phyloP scores from a whole-genome alignment of 2,888 invertebrate species.

The Amiota mariae region DNA sequence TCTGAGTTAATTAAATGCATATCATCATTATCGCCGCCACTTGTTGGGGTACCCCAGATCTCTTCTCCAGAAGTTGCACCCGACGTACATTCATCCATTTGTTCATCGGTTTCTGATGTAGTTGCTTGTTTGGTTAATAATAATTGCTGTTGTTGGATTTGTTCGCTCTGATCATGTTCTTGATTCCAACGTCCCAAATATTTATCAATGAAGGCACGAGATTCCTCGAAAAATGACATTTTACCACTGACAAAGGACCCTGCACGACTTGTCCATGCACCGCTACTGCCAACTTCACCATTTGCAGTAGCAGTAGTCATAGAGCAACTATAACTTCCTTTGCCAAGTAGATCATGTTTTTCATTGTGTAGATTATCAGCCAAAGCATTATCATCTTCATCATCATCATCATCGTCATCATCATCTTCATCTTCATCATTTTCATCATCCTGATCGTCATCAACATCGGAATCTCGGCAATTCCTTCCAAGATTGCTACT shows the following conservation, averaged over 20 bases:
- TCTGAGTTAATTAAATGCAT: conserved; percentile 80
- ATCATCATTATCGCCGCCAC: conserved; percentile 87
- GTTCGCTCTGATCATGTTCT: conserved; percentile 51
- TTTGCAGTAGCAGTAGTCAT: conserved; percentile 42
- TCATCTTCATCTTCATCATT: conserved; percentile 72
- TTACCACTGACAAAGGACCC: conserved; percentile 88
- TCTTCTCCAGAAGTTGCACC: conserved; percentile 90
- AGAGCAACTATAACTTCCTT: conserved; percentile 38
- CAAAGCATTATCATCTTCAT: conserved; percentile 69
- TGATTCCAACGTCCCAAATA: conserved; percentile 76
- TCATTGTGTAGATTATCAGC: conserved; percentile 48
- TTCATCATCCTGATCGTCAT: conserved; percentile 65
- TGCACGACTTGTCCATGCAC: conserved; percentile 83
- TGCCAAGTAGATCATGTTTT: conserved; percentile 21
- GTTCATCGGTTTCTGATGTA: conserved; percentile 77
- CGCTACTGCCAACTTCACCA: conserved; percentile 54
- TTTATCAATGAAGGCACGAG: conserved; percentile 74
- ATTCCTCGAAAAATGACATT: conserved; percentile 81
- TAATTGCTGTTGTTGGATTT: conserved; percentile 30
- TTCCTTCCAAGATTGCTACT: conserved; percentile 32
- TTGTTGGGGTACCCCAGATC: conserved; percentile 91
- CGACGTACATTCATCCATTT: conserved; percentile 82
- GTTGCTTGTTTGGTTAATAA: conserved; percentile 31
- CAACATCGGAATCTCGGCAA: conserved; percentile 49
- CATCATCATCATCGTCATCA: conserved; percentile 72